phyloP scores from a whole-genome alignment of 2,797 vertebrate genomes.

The Pipistrellus nathusii region DNA sequence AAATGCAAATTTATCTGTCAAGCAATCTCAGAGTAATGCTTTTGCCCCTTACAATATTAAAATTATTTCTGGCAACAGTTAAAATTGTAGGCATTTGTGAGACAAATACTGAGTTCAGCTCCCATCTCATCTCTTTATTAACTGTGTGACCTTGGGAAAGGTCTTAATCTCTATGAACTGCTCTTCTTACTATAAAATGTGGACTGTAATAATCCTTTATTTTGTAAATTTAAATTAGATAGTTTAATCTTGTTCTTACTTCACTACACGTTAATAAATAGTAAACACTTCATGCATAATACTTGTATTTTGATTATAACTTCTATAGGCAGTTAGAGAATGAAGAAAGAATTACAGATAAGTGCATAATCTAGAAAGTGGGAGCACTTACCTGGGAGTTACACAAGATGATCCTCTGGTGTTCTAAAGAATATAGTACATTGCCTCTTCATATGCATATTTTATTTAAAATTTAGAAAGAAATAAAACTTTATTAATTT shows the following conservation, averaged over 20 bases:
- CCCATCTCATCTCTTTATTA: slow-evolving; percentile 5
- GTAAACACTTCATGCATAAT: background rate
- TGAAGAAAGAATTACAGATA: background rate
- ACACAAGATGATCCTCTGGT: background rate
- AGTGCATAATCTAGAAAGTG: background rate
- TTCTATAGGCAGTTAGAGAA: background rate
- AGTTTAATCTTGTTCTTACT: background rate
- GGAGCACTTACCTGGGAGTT: background rate
- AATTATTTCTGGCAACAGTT: slow-evolving; percentile 15
- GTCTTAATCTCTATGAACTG: background rate
- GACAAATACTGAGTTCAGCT: background rate
- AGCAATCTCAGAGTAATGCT: background rate
- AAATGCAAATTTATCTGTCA: background rate
- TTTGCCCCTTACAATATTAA: slow-evolving; percentile 40
- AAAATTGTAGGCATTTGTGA: slow-evolving; percentile 6
- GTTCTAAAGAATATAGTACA: background rate
- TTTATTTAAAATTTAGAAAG: slow-evolving; percentile 15
- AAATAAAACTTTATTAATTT: background rate
- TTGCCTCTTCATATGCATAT: background rate
- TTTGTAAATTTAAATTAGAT: slow-evolving; percentile 10
- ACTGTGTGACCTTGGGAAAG: background rate
- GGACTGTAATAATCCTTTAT: background rate
- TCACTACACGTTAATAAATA: background rate
- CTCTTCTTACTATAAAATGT: background rate
- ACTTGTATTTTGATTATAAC: background rate